phyloP scores from a whole-genome alignment of 1,140 invertebrate genomes.

The Drosophila asahinai region DNA sequence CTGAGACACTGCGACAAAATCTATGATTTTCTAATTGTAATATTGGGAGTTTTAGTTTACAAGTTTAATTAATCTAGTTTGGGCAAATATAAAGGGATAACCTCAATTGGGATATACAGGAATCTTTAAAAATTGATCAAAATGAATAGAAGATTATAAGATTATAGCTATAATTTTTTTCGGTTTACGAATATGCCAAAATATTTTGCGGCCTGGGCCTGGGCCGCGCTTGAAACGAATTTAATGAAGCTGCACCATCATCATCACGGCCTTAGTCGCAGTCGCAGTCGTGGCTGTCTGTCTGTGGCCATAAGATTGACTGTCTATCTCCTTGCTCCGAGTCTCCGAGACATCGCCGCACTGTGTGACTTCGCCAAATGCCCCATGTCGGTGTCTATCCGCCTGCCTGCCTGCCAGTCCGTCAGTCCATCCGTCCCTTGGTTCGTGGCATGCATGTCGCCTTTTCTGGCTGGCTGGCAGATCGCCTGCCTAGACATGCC shows the following conservation, averaged over 20 bases:
- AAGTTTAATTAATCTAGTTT: rapidly evolving
- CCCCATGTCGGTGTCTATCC: constrained; percentile 63
- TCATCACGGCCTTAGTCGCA: constrained; percentile 26
- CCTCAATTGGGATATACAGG: not conserved
- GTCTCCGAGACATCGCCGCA: constrained; percentile 23
- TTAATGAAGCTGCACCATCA: constrained; percentile 74
- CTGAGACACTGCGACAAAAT: constrained; percentile 21
- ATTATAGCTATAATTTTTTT: not conserved
- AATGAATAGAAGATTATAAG: not conserved
- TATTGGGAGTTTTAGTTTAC: rapidly evolving
- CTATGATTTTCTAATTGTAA: not conserved
- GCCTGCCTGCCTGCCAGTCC: constrained; percentile 17
- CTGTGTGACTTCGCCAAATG: constrained; percentile 53
- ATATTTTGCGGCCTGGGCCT: constrained; percentile 54
- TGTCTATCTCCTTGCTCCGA: constrained; percentile 68
- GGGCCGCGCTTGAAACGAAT: constrained; percentile 71
- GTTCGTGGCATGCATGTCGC: constrained; percentile 72
- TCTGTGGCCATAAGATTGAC: constrained; percentile 77
- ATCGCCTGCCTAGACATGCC: constrained; percentile 75
- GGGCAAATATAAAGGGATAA: not conserved
- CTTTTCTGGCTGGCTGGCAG: constrained; percentile 62
- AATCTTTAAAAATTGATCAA: not conserved
- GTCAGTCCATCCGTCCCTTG: constrained; percentile 21
- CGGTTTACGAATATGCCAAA: constrained; percentile 62
- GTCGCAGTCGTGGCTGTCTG: constrained; percentile 52